Evolutionary conservation across 1,140 invertebrate genomes (phyloP).

Genomic region (Chironomus striatipennis): DNA sequence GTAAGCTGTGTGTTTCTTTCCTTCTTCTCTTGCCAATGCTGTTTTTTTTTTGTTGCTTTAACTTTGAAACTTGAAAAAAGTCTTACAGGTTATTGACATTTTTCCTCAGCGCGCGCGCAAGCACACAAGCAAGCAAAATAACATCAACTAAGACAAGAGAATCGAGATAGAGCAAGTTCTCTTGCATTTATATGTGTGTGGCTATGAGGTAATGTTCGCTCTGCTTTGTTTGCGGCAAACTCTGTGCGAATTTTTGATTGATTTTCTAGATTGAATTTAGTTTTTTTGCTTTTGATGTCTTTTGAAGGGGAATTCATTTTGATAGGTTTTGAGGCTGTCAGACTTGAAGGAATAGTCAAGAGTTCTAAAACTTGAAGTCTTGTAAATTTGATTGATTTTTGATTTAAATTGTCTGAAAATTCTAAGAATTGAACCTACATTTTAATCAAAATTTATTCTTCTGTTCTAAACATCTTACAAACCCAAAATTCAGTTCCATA

Average conservation of each 20-base stretch:
- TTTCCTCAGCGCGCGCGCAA: slow-evolving; percentile 3
- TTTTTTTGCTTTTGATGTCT: neutral
- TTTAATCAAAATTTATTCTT: too few relatives aligned
- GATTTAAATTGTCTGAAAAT: too few relatives aligned
- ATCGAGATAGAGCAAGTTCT: neutral
- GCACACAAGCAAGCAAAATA: neutral
- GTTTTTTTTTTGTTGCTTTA: slow-evolving; percentile 1
- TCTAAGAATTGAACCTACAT: too few relatives aligned
- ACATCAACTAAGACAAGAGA: neutral
- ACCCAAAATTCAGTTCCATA: too few relatives aligned
- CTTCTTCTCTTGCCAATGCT: neutral
- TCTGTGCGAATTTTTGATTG: neutral
- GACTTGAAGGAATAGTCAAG: too few relatives aligned
- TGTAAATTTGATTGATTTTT: too few relatives aligned
- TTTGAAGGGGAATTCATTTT: neutral
- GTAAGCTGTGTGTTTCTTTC: neutral
- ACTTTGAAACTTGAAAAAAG: slow-evolving; percentile 20
- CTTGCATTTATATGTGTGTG: neutral
- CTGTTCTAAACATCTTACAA: too few relatives aligned
- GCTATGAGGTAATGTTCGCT: slow-evolving; percentile 21
- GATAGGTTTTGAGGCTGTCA: neutral
- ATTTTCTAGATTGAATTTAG: neutral
- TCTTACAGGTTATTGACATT: slow-evolving; percentile 21
- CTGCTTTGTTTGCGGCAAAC: neutral
- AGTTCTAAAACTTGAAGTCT: too few relatives aligned